Evolutionary conservation across 2,797 vertebrate genomes (phyloP).

Genomic region (Platyrinchus mystaceus): DNA sequence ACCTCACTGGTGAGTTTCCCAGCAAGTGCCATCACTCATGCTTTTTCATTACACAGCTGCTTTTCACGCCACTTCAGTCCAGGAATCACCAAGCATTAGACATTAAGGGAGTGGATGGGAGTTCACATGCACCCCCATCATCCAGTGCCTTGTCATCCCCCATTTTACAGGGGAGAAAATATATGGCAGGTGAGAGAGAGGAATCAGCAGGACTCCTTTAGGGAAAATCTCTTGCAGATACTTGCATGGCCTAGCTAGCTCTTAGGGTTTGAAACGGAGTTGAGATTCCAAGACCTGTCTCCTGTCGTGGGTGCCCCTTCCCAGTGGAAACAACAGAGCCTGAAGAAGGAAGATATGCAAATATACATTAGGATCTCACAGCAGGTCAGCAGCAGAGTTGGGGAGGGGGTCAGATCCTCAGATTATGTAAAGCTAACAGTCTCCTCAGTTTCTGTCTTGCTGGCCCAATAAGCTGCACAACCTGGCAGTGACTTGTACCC

Average conservation of each 20-base stretch:
- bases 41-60: background rate
- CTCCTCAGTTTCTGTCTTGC: background rate
- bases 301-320: background rate
- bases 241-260: background rate
- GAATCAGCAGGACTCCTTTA: background rate
- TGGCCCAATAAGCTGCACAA: background rate
- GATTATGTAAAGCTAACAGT: background rate
- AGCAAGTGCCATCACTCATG: background rate
- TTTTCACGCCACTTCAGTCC: background rate
- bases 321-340: background rate
- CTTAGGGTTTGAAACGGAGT: background rate
- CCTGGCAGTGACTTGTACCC: background rate
- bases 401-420: background rate
- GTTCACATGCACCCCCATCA: background rate
- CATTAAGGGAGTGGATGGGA: background rate
- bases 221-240: background rate
- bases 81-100: background rate
- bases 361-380: background rate
- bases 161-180: background rate
- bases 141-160: background rate
- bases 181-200: background rate
- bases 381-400: background rate
- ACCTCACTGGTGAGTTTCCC: slow-evolving; percentile 88
- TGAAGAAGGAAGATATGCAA: background rate
- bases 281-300: background rate